These are phyloP conservation scores for Arion vulgaris DNA, from an alignment of 1,140 invertebrate genomes.

Conservation along the genomic window DNA sequence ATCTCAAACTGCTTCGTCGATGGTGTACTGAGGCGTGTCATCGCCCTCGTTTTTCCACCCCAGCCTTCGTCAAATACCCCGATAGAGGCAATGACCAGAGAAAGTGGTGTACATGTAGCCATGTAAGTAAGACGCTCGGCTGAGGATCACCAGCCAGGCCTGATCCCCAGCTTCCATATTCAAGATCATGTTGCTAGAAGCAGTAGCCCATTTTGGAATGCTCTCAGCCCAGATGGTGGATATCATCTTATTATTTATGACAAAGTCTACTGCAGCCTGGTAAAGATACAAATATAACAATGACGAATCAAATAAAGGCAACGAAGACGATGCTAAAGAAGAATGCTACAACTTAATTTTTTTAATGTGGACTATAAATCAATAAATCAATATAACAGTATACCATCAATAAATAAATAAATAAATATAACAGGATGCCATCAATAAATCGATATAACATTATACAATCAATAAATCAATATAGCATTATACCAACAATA, in stretches of 20 bases:
- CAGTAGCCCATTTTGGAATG: slow-evolving; percentile 69
- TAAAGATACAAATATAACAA: no score
- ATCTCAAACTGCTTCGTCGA: not conserved
- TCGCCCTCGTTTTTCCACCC: not conserved
- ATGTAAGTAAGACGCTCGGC: slow-evolving; percentile 65
- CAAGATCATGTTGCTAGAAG: slow-evolving; percentile 67
- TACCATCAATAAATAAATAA: no score
- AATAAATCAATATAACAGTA: no score
- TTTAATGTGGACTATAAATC: no score
- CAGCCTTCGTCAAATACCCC: slow-evolving; percentile 47
- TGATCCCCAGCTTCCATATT: slow-evolving; percentile 64
- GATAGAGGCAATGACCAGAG: slow-evolving; percentile 68
- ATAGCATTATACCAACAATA: no score
- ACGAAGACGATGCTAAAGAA: no score
- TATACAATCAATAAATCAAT: no score
- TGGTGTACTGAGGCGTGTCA: not conserved
- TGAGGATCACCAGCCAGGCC: slow-evolving; percentile 65
- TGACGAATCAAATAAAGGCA: no score
- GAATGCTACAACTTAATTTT: no score
- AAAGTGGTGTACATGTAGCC: slow-evolving; percentile 73
- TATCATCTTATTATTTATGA: slow-evolving; percentile 65
- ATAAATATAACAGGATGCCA: no score
- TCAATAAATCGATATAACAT: no score
- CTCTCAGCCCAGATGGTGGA: slow-evolving; percentile 71
- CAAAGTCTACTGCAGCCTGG: slow-evolving; percentile 69